Percentiles rank a stretch among this genome's conserved stretches.
Conservation (phyloP, 2,888 invertebrate species). For the Terebella lapidaria region DNA sequence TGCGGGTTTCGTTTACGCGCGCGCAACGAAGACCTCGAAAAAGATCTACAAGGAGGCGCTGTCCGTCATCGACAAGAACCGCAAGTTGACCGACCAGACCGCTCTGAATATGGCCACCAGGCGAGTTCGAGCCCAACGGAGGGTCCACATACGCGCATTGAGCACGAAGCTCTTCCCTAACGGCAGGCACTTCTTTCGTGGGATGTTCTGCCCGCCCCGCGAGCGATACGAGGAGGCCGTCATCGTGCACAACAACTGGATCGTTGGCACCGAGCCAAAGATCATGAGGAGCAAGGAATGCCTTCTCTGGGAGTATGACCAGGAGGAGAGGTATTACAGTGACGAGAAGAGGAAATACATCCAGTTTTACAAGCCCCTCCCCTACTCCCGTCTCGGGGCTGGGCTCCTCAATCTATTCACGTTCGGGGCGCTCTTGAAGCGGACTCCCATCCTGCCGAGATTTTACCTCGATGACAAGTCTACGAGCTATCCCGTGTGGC, state of each 20-base stretch:
- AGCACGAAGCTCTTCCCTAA: not conserved
- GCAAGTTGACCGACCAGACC: constrained; percentile 5
- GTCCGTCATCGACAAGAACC: not conserved
- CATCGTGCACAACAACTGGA: constrained; percentile 14
- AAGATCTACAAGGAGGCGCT: constrained; percentile 2
- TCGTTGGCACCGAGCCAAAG: constrained; percentile 2
- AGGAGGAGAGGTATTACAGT: constrained; percentile 3
- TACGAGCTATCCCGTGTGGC: not conserved
- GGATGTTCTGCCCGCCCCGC: not conserved
- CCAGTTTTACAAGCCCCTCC: not conserved
- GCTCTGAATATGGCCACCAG: constrained; percentile 4
- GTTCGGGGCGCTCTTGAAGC: not conserved
- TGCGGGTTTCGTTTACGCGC: constrained; percentile 5
- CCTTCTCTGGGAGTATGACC: constrained; percentile 7
- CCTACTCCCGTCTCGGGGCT: not conserved
- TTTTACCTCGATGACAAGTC: constrained; percentile 4
- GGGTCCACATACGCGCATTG: not conserved
- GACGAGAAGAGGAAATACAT: constrained; percentile 6
- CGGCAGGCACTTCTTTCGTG: constrained; percentile 5
- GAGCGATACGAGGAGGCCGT: not conserved
- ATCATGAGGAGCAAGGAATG: constrained; percentile 6
- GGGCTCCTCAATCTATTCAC: constrained; percentile 1
- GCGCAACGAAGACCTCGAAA: constrained; percentile 1
- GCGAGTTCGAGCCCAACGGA: not conserved
- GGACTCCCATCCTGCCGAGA: constrained; percentile 7